Evolutionary conservation across 2,113 vertebrate genomes (phyloP).

Genomic region (Catharus fuscescens): DNA sequence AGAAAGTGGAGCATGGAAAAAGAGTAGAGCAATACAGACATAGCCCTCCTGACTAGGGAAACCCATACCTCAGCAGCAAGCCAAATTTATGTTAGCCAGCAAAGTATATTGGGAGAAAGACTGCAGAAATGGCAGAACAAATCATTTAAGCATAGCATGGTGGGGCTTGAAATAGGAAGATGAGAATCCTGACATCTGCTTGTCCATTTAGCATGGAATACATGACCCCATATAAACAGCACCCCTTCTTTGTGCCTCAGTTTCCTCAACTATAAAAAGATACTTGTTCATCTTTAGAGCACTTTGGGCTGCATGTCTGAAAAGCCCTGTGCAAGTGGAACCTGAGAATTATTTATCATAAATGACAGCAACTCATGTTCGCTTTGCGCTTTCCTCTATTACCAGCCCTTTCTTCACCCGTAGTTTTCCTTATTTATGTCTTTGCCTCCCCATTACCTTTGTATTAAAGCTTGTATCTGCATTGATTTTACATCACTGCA

Average conservation of each 20-base stretch:
- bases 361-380: constrained; percentile 24
- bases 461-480: constrained; percentile 33
- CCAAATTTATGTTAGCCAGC: neutral
- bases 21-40: neutral
- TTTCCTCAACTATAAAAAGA: constrained; percentile 2
- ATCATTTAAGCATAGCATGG: neutral
- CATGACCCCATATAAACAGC: neutral
- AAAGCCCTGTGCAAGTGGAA: neutral
- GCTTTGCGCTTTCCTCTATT: neutral
- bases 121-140: neutral
- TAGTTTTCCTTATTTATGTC: constrained; percentile 67
- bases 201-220: neutral
- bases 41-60: neutral
- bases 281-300: neutral
- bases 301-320: neutral
- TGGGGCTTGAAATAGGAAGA: neutral
- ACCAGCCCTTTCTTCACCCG: neutral
- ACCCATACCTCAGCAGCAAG: neutral
- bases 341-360: constrained; percentile 16
- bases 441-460: constrained; percentile 50
- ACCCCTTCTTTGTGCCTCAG: constrained; percentile 15
- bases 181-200: neutral
- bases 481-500: constrained; percentile 61
- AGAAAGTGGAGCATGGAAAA: neutral
- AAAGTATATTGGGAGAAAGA: neutral